A percentile compares a stretch with the other conserved stretches of the same genome.
Evolutionary conservation across 1,140 invertebrate species (phyloP).

Genomic region (Trachymyrmex septentrionalis): DNA sequence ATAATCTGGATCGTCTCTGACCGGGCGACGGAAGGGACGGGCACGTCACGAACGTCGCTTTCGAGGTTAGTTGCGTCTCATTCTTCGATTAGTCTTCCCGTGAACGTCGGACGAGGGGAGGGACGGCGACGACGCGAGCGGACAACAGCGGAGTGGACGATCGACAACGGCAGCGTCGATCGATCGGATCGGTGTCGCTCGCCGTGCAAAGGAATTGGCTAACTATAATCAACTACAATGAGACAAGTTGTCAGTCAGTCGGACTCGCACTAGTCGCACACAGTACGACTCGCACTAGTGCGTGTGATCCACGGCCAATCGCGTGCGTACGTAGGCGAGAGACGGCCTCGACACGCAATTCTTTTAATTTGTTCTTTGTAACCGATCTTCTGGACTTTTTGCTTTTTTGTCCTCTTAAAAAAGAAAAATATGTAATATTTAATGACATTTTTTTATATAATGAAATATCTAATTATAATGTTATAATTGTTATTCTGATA

Average conservation of each 20-base stretch:
- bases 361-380: not conserved
- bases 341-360: not conserved
- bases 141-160: no score
- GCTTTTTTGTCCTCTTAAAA: not conserved
- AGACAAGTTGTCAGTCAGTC: not conserved
- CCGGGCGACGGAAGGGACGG: not conserved
- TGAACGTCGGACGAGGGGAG: not conserved
- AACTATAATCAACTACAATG: no score
- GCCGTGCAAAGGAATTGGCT: not conserved
- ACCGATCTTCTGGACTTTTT: not conserved
- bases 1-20: no score
- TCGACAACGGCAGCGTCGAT: not conserved
- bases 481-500: not conserved
- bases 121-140: not conserved
- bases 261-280: not conserved
- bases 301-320: slow-evolving; percentile 19
- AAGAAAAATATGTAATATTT: not conserved
- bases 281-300: slow-evolving; percentile 16
- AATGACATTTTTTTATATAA: not conserved
- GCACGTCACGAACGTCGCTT: slow-evolving; percentile 1
- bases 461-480: not conserved
- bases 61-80: slow-evolving; percentile 42
- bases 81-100: not conserved
- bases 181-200: not conserved
- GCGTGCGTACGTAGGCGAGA: not conserved